Evolutionary conservation across 2,888 invertebrate genomes (phyloP).

Genomic region (Dorcus parallelipipedus): DNA sequence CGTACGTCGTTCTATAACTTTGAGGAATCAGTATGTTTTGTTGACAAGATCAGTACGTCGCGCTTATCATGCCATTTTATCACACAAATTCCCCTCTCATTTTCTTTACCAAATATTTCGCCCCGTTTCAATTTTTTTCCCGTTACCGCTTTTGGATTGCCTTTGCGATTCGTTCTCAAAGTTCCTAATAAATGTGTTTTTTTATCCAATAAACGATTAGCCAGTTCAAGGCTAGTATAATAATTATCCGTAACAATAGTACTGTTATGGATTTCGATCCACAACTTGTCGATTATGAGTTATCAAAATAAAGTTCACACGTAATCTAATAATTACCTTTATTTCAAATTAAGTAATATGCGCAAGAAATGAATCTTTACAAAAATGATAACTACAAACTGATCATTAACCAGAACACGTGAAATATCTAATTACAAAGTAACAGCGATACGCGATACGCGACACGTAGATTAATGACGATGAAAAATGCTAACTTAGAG

Average conservation of each 20-base stretch:
- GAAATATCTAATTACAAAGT: too few relatives aligned
- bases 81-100: slow-evolving; percentile 24
- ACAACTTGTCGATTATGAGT: too few relatives aligned
- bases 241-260: slow-evolving; percentile 22
- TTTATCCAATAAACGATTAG: neutral
- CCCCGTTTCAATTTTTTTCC: slow-evolving; percentile 13
- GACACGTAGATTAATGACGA: too few relatives aligned
- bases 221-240: slow-evolving; percentile 19
- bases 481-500: too few relatives aligned
- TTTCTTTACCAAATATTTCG: slow-evolving; percentile 13
- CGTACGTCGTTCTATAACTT: neutral
- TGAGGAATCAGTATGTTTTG: neutral
- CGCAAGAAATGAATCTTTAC: too few relatives aligned
- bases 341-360: too few relatives aligned
- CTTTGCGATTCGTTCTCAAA: slow-evolving; percentile 22
- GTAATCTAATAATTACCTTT: too few relatives aligned
- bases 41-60: slow-evolving; percentile 15
- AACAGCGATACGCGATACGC: too few relatives aligned
- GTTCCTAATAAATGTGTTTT: slow-evolving; percentile 19
- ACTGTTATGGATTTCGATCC: too few relatives aligned
- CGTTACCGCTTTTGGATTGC: slow-evolving; percentile 17
- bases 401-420: too few relatives aligned
- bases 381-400: too few relatives aligned
- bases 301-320: too few relatives aligned
- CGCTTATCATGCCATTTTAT: slow-evolving; percentile 31